phyloP scores from a whole-genome alignment of 2,113 vertebrate genomes.

The Pycnonotus jocosus region DNA sequence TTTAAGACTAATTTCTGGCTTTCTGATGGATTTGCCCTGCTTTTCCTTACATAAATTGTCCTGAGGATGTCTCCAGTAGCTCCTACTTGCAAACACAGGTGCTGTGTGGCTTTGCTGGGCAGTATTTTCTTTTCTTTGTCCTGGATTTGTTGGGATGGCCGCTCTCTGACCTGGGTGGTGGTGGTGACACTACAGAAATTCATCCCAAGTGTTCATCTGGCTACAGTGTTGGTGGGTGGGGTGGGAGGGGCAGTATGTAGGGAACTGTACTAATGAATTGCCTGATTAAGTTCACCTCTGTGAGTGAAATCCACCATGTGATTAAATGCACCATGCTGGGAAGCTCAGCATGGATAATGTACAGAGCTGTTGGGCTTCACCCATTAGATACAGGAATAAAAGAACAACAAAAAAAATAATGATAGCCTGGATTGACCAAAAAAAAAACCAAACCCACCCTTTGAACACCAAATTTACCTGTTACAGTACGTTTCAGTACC shows the following conservation, averaged over 20 bases:
- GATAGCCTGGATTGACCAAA: background rate
- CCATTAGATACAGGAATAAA: background rate
- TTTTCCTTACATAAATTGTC: background rate
- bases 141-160: background rate
- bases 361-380: background rate
- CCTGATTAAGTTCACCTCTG: background rate
- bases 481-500: background rate
- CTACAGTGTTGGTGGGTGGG: background rate
- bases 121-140: background rate
- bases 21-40: conserved; percentile 13
- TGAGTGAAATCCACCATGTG: background rate
- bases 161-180: background rate
- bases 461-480: background rate
- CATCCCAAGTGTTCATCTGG: background rate
- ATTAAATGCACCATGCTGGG: background rate
- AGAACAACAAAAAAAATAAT: background rate
- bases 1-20: conserved; percentile 13
- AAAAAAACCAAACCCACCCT: background rate
- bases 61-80: background rate
- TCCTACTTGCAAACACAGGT: background rate
- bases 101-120: conserved; percentile 29
- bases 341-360: background rate
- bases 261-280: background rate
- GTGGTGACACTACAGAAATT: background rate
- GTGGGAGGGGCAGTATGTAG: background rate